Percentiles rank a stretch among this genome's conserved stretches.
Conservation (phyloP, 2,113 vertebrate genomes). For the Ia io region DNA sequence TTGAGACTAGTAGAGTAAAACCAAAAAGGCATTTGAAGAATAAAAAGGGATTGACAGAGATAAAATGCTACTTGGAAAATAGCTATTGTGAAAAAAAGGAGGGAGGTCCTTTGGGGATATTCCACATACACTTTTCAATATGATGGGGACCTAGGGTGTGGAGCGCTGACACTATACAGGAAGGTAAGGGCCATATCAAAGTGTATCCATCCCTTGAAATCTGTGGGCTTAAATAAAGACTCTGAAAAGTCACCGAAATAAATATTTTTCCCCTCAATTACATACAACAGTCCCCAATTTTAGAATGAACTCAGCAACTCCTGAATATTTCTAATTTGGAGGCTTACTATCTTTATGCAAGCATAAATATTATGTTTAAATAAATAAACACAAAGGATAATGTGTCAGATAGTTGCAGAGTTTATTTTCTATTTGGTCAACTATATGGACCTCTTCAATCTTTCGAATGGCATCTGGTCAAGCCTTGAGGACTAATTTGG, state of each 20-base stretch:
- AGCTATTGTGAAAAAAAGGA: neutral
- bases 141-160: neutral
- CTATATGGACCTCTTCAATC: slow-evolving; percentile 54
- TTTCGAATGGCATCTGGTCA: slow-evolving; percentile 72
- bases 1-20: neutral
- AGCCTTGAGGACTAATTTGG: slow-evolving; percentile 69
- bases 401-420: slow-evolving; percentile 59
- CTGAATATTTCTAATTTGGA: neutral
- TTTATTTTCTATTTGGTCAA: slow-evolving; percentile 72
- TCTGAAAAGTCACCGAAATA: neutral
- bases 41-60: neutral
- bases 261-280: neutral
- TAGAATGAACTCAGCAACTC: neutral
- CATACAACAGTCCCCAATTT: neutral
- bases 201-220: neutral
- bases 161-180: neutral
- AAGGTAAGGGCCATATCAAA: neutral
- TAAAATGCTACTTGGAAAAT: neutral
- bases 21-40: neutral
- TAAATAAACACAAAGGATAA: slow-evolving; percentile 47
- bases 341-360: neutral
- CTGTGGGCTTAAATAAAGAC: neutral
- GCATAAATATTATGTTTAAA: slow-evolving; percentile 45
- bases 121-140: neutral
- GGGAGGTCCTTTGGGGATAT: neutral